Evolutionary conservation across 2,888 invertebrate species (phyloP).

Genomic region (Drosophila mimica): DNA sequence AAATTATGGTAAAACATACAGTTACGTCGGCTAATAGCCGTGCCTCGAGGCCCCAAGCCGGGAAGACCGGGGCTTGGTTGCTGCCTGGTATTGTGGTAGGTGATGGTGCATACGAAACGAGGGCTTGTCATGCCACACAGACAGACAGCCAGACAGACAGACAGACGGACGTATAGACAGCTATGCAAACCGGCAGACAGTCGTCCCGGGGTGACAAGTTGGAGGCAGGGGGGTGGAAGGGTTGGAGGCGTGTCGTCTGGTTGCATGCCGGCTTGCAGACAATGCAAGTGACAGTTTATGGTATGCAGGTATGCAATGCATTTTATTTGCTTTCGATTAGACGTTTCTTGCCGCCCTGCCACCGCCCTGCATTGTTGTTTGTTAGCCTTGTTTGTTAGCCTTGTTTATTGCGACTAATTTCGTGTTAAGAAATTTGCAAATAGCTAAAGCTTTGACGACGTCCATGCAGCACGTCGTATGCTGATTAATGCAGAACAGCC

Average conservation of each 20-base stretch:
- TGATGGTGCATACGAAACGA: slow-evolving; percentile 67
- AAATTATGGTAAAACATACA: slow-evolving; percentile 78
- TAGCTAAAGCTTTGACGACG: slow-evolving; percentile 55
- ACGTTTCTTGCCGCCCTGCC: slow-evolving; percentile 19
- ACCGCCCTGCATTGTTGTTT: not conserved
- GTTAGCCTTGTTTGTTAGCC: slow-evolving; percentile 64
- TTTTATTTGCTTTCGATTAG: slow-evolving; percentile 80
- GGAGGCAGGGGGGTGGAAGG: not conserved
- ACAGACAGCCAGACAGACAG: slow-evolving; percentile 26
- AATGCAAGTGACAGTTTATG: slow-evolving; percentile 78
- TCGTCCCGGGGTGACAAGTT: not conserved
- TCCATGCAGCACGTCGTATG: slow-evolving; percentile 36
- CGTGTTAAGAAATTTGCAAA: slow-evolving; percentile 80
- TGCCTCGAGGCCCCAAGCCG: slow-evolving; percentile 19
- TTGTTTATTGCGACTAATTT: slow-evolving; percentile 79
- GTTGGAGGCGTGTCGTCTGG: slow-evolving; percentile 28
- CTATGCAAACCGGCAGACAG: slow-evolving; percentile 6
- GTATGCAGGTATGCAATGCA: slow-evolving; percentile 78
- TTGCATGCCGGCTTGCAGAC: slow-evolving; percentile 47
- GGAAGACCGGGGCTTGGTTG: not conserved
- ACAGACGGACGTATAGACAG: slow-evolving; percentile 24
- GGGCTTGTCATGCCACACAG: slow-evolving; percentile 65
- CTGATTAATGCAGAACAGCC: slow-evolving; percentile 46
- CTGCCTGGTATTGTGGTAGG: slow-evolving; percentile 35
- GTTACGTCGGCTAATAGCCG: slow-evolving; percentile 56